Base-by-base conservation (phyloP, 1,140 invertebrate genomes). In the Drosophila busckii region DNA sequence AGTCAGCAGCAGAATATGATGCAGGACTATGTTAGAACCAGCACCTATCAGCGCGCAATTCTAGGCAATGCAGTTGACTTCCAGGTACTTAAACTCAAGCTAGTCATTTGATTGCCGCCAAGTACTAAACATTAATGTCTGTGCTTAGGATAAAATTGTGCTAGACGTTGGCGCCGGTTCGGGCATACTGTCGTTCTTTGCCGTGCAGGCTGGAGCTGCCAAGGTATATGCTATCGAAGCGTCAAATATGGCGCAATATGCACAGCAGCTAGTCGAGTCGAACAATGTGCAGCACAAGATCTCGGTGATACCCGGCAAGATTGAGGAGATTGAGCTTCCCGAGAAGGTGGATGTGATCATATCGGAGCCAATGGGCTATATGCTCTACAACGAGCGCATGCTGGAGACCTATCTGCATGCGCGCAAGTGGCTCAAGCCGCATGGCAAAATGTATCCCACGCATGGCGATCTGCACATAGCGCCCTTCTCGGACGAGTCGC, bases 1-100 rank as follows among this genome's bases (percentile, higher is more conserved):
- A 98, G 97, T 34, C 98, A 99, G 87, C 98, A 99, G 88, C 98
- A 99, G 89, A 99, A 99, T 85, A 99, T 99, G 98, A 97, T 99
- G 95, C 95, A 97, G 90, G 98, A 99, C 88, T 99, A 98, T 87
- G 96, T 99, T 34, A 90, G 98, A 62, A 99, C 98, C 15, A 97
- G 96, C 73, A 99, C 98, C 35, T 99, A 99, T 89, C 98, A 99
- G 88, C 92, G 95, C 76, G 97, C 98, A 34, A 98, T 99, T 88
- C 89, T 98, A 9, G 93, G 94, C 29, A 99, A 99, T 89, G 89
- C 95, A 16, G 91, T 93, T 48, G 98, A 99, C 88, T 99, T 99
- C 87, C 92, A 93, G 76, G 91, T 88, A 69, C 3, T 25, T 12
- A 3, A 17, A 23, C 20, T 2, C 5, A 3, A 7, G 2, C 15